Percentiles rank a stretch among this genome's conserved stretches.
Conservation (phyloP, 2,888 invertebrate genomes). For the Charanyca ferruginea region DNA sequence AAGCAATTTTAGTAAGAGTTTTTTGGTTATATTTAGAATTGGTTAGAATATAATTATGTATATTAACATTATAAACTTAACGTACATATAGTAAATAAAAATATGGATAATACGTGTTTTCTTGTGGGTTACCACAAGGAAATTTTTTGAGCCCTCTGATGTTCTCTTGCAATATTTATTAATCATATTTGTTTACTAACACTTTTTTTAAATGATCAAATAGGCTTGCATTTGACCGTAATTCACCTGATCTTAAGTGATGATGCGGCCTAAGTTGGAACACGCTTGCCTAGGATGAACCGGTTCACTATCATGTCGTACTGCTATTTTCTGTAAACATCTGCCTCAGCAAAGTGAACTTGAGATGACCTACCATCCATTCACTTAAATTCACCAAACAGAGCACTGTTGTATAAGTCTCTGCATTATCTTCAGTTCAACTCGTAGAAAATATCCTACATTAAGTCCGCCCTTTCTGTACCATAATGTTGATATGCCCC, state of each 20-base stretch:
- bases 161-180: neutral
- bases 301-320: no score
- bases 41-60: neutral
- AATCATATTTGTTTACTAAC: neutral
- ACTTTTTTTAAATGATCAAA: no score
- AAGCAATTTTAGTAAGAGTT: conserved; percentile 20
- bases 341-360: no score
- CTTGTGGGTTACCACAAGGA: conserved; percentile 10
- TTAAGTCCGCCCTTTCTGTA: neutral
- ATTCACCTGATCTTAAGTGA: no score
- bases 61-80: no score
- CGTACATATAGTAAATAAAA: no score
- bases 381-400: neutral
- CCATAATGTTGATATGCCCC: conserved; percentile 2
- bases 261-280: no score
- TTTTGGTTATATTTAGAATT: conserved; percentile 19
- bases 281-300: no score
- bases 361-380: no score
- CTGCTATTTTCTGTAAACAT: no score
- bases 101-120: neutral
- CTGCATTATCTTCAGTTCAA: neutral
- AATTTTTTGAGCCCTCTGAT: neutral
- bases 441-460: neutral
- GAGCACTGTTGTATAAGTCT: neutral
- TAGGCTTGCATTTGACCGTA: no score